Conservation (phyloP, 2,888 invertebrate genomes). For the Nomada ferruginata region DNA sequence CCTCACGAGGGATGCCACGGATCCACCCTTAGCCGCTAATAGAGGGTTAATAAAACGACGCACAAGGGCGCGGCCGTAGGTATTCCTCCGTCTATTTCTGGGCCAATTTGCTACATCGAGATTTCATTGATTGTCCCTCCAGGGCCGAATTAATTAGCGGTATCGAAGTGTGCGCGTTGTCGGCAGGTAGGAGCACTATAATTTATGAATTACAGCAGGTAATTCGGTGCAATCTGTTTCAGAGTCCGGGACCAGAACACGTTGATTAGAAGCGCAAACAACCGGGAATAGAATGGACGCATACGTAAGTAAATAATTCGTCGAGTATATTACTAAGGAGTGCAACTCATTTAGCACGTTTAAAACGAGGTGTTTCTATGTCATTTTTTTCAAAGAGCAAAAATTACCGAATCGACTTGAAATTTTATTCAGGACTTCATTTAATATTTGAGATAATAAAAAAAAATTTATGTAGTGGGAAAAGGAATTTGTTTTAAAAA, state of each 20-base stretch:
- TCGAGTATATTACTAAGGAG: too few relatives aligned
- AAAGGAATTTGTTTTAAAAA: too few relatives aligned
- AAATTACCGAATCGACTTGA: too few relatives aligned
- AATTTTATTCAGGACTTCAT: too few relatives aligned
- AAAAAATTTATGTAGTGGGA: too few relatives aligned
- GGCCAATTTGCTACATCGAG: constrained; percentile 60
- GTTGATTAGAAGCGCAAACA: background rate
- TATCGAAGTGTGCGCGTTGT: background rate
- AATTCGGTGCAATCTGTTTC: constrained; percentile 12
- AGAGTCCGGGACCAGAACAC: background rate
- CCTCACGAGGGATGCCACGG: constrained; percentile 21
- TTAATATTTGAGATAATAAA: too few relatives aligned
- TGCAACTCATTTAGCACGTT: too few relatives aligned
- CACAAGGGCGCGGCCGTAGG: constrained; percentile 64
- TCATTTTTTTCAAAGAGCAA: too few relatives aligned
- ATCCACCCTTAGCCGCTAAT: constrained; percentile 57
- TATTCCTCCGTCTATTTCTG: constrained; percentile 4
- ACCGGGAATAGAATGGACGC: constrained; percentile 22
- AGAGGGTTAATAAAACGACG: constrained; percentile 70
- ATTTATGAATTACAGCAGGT: too few relatives aligned
- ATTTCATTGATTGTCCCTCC: constrained; percentile 54
- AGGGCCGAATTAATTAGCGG: constrained; percentile 28
- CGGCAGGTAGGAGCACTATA: too few relatives aligned
- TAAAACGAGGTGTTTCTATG: too few relatives aligned
- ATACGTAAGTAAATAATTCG: constrained; percentile 41